Percentiles rank a stretch among this genome's conserved stretches.
Conservation (phyloP, 2,888 invertebrate species). For the Sinhomidia bicolor region DNA sequence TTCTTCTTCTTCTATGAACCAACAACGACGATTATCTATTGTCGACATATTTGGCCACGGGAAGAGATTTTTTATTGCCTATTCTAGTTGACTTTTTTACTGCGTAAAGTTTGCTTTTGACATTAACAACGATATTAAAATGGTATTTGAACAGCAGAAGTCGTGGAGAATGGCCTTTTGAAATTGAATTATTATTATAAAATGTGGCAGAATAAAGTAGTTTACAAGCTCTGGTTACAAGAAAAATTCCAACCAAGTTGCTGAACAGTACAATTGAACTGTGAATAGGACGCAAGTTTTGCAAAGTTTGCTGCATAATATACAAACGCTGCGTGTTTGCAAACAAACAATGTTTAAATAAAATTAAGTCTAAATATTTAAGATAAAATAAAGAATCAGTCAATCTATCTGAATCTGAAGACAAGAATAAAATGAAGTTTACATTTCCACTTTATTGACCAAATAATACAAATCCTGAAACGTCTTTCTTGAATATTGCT, state of each 20-base stretch:
- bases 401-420: too few relatives aligned
- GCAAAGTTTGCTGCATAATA: too few relatives aligned
- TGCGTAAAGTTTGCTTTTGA: slow-evolving; percentile 53
- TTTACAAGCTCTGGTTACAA: slow-evolving; percentile 18
- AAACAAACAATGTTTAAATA: too few relatives aligned
- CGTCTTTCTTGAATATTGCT: too few relatives aligned
- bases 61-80: slow-evolving; percentile 74
- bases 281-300: too few relatives aligned
- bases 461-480: too few relatives aligned
- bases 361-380: too few relatives aligned
- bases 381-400: too few relatives aligned
- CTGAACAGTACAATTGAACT: too few relatives aligned
- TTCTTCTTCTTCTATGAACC: background rate
- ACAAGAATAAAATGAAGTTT: too few relatives aligned
- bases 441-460: too few relatives aligned
- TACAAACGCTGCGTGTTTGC: too few relatives aligned
- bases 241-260: slow-evolving; percentile 4
- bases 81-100: slow-evolving; percentile 66
- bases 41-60: slow-evolving; percentile 76
- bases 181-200: slow-evolving; percentile 44
- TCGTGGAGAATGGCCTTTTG: background rate
- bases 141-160: slow-evolving; percentile 17
- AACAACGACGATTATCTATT: slow-evolving; percentile 51
- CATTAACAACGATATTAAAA: slow-evolving; percentile 60
- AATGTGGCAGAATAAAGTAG: slow-evolving; percentile 6